Evolutionary conservation across 2,113 vertebrate genomes (phyloP).

Genomic region (Myocastor coypus): DNA sequence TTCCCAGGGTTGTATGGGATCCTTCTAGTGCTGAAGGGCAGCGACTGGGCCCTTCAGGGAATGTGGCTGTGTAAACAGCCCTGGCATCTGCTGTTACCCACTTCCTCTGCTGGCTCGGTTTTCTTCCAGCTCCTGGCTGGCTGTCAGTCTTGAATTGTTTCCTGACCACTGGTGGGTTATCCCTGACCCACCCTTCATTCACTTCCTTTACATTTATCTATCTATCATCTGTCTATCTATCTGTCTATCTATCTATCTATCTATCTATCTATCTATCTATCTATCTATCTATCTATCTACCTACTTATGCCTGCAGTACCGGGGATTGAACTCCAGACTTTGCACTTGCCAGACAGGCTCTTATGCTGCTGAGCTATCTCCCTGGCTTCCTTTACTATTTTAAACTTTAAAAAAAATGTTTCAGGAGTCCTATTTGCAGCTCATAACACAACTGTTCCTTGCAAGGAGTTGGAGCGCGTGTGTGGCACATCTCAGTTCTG

Average conservation of each 20-base stretch:
- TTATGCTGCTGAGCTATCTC: no score
- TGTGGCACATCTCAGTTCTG: not conserved
- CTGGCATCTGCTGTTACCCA: not conserved
- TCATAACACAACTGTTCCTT: no score
- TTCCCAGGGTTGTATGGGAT: not conserved
- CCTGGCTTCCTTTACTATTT: no score
- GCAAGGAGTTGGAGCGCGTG: accelerated
- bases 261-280: not conserved
- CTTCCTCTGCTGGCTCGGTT: not conserved
- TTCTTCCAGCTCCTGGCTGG: not conserved
- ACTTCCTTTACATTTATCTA: not conserved
- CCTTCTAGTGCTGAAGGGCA: not conserved
- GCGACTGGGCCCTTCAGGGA: not conserved
- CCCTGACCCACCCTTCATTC: not conserved
- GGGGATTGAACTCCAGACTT: no score
- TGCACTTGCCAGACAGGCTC: no score
- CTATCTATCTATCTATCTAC: no score
- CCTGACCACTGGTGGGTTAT: not conserved
- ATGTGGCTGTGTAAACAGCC: not conserved
- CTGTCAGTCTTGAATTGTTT: not conserved
- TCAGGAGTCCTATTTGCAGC: not conserved
- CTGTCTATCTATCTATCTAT: no score
- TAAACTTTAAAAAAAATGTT: not conserved
- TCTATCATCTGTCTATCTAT: not conserved
- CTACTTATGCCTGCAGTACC: no score